Evolutionary conservation across 1,140 invertebrate genomes (phyloP).

Genomic region (Calephelis virginiensis): DNA sequence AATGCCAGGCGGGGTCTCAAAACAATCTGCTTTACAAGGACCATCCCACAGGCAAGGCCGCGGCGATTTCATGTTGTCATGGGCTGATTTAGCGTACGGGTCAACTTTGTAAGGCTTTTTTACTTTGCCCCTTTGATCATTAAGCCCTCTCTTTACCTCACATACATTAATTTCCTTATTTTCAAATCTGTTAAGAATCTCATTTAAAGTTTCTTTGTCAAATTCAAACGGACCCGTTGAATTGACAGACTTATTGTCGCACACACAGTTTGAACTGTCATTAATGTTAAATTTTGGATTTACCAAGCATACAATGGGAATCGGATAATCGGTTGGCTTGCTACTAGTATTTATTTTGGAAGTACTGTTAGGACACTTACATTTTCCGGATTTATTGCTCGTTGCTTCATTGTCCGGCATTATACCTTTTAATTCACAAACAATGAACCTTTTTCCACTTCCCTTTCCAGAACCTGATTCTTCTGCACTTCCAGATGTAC

Average conservation of each 20-base stretch:
- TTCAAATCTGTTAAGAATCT: slow-evolving; percentile 47
- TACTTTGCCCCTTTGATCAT: slow-evolving; percentile 33
- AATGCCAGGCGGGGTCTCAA: slow-evolving; percentile 47
- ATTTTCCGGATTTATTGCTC: slow-evolving; percentile 42
- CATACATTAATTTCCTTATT: slow-evolving; percentile 39
- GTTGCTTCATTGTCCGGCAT: slow-evolving; percentile 37
- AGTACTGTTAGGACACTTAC: slow-evolving; percentile 46
- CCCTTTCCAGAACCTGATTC: slow-evolving; percentile 31
- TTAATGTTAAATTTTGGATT: slow-evolving; percentile 7
- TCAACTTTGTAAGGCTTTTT: slow-evolving; percentile 40
- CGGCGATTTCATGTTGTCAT: slow-evolving; percentile 57
- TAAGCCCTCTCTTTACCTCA: slow-evolving; percentile 31
- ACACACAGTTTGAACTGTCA: slow-evolving; percentile 13
- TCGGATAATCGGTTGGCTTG: not conserved
- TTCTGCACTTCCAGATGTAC: slow-evolving; percentile 28
- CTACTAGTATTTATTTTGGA: not conserved
- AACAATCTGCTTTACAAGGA: slow-evolving; percentile 62
- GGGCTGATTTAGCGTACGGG: slow-evolving; percentile 51
- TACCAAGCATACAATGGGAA: not conserved
- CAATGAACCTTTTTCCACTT: slow-evolving; percentile 60
- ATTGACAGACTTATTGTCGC: not conserved
- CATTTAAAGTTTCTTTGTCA: slow-evolving; percentile 43
- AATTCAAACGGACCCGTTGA: slow-evolving; percentile 28
- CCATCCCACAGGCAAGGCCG: slow-evolving; percentile 55
- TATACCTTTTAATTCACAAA: slow-evolving; percentile 65